phyloP scores from a whole-genome alignment of 2,797 vertebrate species.

The Semaprochilodus insignis region DNA sequence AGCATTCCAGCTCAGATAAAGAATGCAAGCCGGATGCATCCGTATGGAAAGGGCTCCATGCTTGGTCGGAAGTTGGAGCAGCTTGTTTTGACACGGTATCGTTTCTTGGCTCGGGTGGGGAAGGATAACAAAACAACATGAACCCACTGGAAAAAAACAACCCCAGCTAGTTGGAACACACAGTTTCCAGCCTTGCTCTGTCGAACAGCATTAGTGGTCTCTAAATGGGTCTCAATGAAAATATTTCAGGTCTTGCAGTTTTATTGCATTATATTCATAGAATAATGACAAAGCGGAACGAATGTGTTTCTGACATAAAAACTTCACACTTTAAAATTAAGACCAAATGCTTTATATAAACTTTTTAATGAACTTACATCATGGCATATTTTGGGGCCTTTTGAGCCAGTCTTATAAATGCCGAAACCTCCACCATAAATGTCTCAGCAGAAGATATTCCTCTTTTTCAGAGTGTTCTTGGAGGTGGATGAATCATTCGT shows the following conservation, averaged over 20 bases:
- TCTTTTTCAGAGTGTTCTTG: constrained; percentile 10
- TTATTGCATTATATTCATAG: constrained; percentile 21
- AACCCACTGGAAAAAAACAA: constrained; percentile 62
- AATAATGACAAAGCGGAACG: constrained; percentile 32
- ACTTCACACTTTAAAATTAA: background rate
- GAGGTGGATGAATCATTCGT: background rate
- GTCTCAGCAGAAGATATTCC: background rate
- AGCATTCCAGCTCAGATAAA: constrained; percentile 64
- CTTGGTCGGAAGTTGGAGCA: constrained; percentile 69
- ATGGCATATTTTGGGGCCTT: constrained; percentile 19
- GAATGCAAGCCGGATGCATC: constrained; percentile 62
- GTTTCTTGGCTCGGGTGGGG: constrained; percentile 74
- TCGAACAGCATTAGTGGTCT: constrained; percentile 28
- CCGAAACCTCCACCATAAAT: constrained; percentile 13
- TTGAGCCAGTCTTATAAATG: constrained; percentile 6
- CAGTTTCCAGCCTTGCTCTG: constrained; percentile 17
- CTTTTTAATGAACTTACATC: constrained; percentile 28
- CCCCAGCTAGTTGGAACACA: constrained; percentile 35
- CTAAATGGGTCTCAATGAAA: constrained; percentile 36
- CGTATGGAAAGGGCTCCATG: constrained; percentile 58
- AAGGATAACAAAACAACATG: constrained; percentile 73
- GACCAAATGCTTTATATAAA: background rate
- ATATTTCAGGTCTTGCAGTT: constrained; percentile 35
- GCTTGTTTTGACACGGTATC: constrained; percentile 78
- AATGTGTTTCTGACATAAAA: constrained; percentile 21